phyloP scores from a whole-genome alignment of 2,888 invertebrate genomes.

The Zygaena filipendulae region DNA sequence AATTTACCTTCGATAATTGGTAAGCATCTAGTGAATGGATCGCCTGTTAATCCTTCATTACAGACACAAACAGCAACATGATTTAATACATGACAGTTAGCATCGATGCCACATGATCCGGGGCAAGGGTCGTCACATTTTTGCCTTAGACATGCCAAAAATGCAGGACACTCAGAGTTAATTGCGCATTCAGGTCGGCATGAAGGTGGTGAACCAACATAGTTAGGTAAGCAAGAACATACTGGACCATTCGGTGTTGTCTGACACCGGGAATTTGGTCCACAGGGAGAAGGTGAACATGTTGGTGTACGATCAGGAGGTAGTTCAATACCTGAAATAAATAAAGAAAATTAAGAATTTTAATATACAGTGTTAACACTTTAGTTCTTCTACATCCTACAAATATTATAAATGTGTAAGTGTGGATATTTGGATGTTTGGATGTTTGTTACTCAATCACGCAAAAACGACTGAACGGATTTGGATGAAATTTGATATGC shows the following conservation, averaged over 20 bases:
- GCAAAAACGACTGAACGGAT: no score
- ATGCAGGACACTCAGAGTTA: conserved; percentile 82
- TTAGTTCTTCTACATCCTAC: no score
- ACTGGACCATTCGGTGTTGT: conserved; percentile 77
- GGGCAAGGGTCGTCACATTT: conserved; percentile 86
- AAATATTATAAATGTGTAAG: no score
- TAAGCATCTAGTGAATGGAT: conserved; percentile 81
- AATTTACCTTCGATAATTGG: conserved; percentile 61
- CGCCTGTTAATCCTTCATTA: conserved; percentile 79
- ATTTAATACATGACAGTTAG: conserved; percentile 80
- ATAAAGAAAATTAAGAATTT: conserved; percentile 5
- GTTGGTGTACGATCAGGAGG: conserved; percentile 76
- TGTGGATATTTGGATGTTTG: no score
- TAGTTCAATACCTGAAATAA: conserved; percentile 32
- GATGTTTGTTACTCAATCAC: no score
- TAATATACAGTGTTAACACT: no score
- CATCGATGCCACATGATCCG: conserved; percentile 84
- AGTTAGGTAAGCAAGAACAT: conserved; percentile 83
- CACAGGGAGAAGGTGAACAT: conserved; percentile 86
- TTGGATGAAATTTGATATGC: no score
- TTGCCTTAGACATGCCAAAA: conserved; percentile 80
- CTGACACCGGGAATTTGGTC: conserved; percentile 84
- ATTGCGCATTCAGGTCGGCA: conserved; percentile 85
- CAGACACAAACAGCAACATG: conserved; percentile 86
- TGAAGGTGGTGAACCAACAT: conserved; percentile 80